Base-by-base conservation (phyloP, 2,888 invertebrate genomes). In the Harpagoxenus sublaevis region DNA sequence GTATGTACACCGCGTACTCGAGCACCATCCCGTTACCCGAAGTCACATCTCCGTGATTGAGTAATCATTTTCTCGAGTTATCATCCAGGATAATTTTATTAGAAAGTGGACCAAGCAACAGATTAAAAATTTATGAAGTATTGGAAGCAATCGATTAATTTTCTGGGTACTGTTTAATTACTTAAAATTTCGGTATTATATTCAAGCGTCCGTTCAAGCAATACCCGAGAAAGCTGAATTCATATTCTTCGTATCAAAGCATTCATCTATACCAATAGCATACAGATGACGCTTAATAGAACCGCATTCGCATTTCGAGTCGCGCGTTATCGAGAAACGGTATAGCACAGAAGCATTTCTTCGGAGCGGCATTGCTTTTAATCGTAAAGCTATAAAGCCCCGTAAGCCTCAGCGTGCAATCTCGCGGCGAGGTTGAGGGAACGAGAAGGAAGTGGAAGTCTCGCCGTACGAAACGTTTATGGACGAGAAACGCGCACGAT, bases 401-500 rank as follows among this genome's bases (percentile, higher is more conserved):
- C 8, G 18, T 48, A 39, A 81, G 71, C 79, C 10, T 70, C 10
- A 51, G 60, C 53, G 77, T 12, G 77, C 39, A 68, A 55, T 78
- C 57, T 78, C 57, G 57, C 57, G 78, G 31, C 2, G n/a, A 2
- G 45, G 35, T 68, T 31, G 48, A 45, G 31, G 68, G 68, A n/a
- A 39, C 42, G 55, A 8, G 65, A 28, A 45, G 55, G 39, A 55
- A 70, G 35, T 66, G 28, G 51, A 77, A 48, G 79, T 60, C 57
- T 79, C 78, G 35, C 35, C 68, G 18, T 15, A 68, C 79, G 68
- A 35, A 45, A 79, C 70, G 71, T 81, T 71, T 71, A 81, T 81
- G 70, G 79, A 81, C 71, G 70, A 62, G 79, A 35, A 81, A 71
- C 71, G 60, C 71, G 79, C 71, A 39, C 79, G 71, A 81, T 81